phyloP scores from a whole-genome alignment of 1,140 invertebrate species.

The Euura saliciscinereae region DNA sequence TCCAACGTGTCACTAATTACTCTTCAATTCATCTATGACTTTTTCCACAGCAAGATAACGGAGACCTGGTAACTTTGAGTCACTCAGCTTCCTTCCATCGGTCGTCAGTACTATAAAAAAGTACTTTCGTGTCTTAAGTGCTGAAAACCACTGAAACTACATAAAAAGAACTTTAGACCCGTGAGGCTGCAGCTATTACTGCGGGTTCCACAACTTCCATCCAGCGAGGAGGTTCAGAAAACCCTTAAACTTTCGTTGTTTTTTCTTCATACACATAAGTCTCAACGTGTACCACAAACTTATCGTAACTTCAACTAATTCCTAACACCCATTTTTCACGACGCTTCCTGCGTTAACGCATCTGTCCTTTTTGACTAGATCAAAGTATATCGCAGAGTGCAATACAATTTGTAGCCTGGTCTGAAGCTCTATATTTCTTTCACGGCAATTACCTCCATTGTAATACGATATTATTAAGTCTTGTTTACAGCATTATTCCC shows the following conservation, averaged over 20 bases:
- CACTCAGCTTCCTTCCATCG: neutral
- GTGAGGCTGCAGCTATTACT: neutral
- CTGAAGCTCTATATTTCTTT: too few relatives aligned
- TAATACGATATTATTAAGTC: too few relatives aligned
- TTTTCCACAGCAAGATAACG: neutral
- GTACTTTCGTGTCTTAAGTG: neutral
- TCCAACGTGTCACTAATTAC: neutral
- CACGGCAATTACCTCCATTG: too few relatives aligned
- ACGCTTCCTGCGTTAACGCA: neutral
- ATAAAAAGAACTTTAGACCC: constrained; percentile 3
- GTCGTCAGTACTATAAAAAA: neutral
- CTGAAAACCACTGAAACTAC: neutral
- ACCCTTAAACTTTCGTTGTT: neutral
- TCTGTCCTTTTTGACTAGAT: neutral
- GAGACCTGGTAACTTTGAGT: neutral
- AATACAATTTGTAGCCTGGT: too few relatives aligned
- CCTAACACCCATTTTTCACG: neutral
- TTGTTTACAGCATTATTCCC: too few relatives aligned
- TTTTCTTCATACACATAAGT: neutral
- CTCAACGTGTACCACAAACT: constrained; percentile 1
- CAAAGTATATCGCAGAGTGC: neutral
- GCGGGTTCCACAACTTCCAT: neutral
- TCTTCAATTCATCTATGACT: neutral
- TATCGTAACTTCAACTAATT: neutral
- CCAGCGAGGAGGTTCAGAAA: neutral